Percentiles rank a stretch among this genome's conserved stretches.
These are phyloP conservation scores for Knipowitschia caucasica DNA, from an alignment of 2,797 vertebrate species.

Conservation along the genomic window DNA sequence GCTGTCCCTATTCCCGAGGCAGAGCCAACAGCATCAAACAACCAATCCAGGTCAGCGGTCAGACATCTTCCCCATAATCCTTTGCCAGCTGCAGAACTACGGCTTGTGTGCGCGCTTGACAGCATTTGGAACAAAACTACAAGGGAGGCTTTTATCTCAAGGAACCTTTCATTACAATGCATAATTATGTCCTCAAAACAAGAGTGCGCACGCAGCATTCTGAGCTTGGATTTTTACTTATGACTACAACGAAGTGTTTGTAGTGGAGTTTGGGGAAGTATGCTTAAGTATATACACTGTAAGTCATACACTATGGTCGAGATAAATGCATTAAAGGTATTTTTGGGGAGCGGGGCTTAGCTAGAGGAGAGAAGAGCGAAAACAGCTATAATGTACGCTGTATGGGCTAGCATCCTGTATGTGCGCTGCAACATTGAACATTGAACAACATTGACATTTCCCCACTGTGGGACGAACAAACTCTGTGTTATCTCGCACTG, in stretches of 20 bases:
- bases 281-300: background rate
- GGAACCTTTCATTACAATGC: constrained; percentile 3
- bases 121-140: constrained; percentile 15
- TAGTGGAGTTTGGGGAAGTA: background rate
- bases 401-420: no score
- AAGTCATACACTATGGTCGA: no score
- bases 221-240: background rate
- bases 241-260: background rate
- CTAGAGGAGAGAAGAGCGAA: no score
- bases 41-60: constrained; percentile 43
- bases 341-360: no score
- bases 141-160: constrained; percentile 1
- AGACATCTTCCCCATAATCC: constrained; percentile 23
- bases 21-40: constrained; percentile 23
- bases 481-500: no score
- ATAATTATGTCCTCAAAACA: constrained; percentile 6
- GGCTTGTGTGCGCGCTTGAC: constrained; percentile 1
- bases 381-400: no score
- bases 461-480: no score
- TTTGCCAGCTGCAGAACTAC: constrained; percentile 16
- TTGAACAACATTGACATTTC: no score
- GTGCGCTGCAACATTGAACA: no score
- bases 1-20: constrained; percentile 18
- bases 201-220: background rate
- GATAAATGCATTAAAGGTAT: no score